Evolutionary conservation across 2,888 invertebrate genomes (phyloP), one percentile per base, ranked within the genome.

Genomic region (Cylindroiulus punctatus): DNA sequence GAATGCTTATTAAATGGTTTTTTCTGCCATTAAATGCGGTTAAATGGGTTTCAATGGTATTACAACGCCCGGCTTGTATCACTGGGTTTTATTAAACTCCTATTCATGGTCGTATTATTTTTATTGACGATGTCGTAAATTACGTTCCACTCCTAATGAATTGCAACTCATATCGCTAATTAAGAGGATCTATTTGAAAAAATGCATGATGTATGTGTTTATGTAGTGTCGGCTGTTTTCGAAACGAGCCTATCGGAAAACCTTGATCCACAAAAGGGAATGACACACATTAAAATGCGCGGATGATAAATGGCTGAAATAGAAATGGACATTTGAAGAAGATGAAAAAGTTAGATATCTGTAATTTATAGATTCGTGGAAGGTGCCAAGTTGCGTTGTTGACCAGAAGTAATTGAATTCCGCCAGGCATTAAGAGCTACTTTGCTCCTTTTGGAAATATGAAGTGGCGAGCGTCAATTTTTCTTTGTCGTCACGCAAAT

Each of bases 191-290:
- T 30, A 42, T 82, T 36, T 82, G 42, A 30, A 82, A 22, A 82
- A 36, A 82, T 82, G n/a, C 82, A 82, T 82, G n/a, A 82, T 82
- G 40, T 82, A 82, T 82, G 82, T 82, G 82, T 82, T 36, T 42
- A 82, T 81, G 36, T 42, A 82, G 36, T 36, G 36, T 36, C 22
- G 36, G 82, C 36, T 42, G 42, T 82, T 82, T 82, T 36, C 36
- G 22, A 82, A 82, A 82, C 26, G 82, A 82, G 82, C 82, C 82
- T 82, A 40, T 82, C 36, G 82, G 82, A 36, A 82, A 42, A 42
- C 82, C 82, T 82, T 82, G 82, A 82, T 82, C 82, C 42, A 82
- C 17, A 82, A 82, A 82, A 82, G 36, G 82, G 22, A 82, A 82
- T 42, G 82, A 82, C 82, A 82, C 82, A 14, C 36, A 82, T 82